Conservation (phyloP, 2,888 invertebrate genomes). For the Cataglyphis livida region DNA sequence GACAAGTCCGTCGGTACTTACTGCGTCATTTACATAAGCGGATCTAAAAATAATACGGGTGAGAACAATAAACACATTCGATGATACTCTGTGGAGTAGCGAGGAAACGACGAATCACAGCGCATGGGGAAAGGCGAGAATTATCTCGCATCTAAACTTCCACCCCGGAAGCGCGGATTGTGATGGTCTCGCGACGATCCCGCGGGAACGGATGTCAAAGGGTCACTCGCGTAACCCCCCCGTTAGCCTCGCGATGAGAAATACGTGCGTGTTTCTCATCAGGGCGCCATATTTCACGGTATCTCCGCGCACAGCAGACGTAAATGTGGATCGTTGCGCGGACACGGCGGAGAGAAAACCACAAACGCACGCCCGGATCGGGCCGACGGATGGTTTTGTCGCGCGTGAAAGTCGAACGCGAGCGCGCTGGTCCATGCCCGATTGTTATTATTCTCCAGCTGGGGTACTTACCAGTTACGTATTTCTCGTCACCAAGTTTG, state of each 20-base stretch:
- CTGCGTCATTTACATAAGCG: slow-evolving; percentile 83
- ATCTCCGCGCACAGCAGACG: slow-evolving; percentile 73
- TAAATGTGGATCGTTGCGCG: slow-evolving; percentile 64
- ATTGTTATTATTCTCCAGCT: slow-evolving; percentile 87
- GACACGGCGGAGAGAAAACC: slow-evolving; percentile 65
- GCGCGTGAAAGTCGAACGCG: slow-evolving; percentile 53
- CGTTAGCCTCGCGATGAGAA: slow-evolving; percentile 83
- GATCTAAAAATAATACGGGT: slow-evolving; percentile 80
- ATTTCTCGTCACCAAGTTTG: slow-evolving; percentile 97
- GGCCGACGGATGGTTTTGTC: background rate
- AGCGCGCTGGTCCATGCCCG: slow-evolving; percentile 86
- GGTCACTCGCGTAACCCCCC: slow-evolving; percentile 71
- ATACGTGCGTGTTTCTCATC: slow-evolving; percentile 80
- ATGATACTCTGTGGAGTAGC: slow-evolving; percentile 52
- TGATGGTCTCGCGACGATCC: background rate
- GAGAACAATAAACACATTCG: slow-evolving; percentile 76
- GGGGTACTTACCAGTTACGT: slow-evolving; percentile 96
- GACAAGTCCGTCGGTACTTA: slow-evolving; percentile 70
- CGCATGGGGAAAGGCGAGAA: background rate
- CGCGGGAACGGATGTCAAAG: slow-evolving; percentile 34
- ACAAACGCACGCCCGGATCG: background rate
- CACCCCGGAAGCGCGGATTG: background rate
- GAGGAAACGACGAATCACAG: slow-evolving; percentile 27
- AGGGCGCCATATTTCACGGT: slow-evolving; percentile 81
- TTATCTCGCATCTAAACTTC: slow-evolving; percentile 9